A percentile compares a stretch with the other conserved stretches of the same genome.
These are phyloP conservation scores for Temnothorax ravouxi DNA, from an alignment of 2,888 invertebrate genomes.

Conservation along the genomic window DNA sequence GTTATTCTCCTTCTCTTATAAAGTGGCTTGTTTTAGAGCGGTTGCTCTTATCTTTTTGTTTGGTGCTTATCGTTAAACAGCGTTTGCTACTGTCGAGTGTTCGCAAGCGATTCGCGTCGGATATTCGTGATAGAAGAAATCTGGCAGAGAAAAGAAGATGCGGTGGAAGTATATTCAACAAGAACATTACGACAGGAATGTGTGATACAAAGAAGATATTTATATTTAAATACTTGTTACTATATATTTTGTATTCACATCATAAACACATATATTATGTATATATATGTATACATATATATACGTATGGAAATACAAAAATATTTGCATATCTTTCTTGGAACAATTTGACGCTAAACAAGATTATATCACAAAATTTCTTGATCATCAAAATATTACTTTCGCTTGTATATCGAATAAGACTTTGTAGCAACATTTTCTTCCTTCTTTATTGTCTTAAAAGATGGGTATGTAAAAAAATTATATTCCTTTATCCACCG, in stretches of 20 bases:
- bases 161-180: conserved; percentile 44
- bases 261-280: no score
- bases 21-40: conserved; percentile 57
- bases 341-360: not conserved
- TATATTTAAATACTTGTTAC: no score
- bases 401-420: not conserved
- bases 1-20: conserved; percentile 53
- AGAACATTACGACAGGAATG: not conserved
- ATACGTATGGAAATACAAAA: no score
- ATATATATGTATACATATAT: no score
- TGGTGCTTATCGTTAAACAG: conserved; percentile 30
- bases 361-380: not conserved
- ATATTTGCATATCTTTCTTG: not conserved
- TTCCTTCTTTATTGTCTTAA: not conserved
- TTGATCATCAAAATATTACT: not conserved
- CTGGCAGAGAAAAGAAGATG: not conserved
- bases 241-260: no score
- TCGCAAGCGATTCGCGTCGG: conserved; percentile 26
- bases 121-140: not conserved
- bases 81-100: conserved; percentile 33
- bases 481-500: not conserved
- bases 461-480: not conserved
- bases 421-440: not conserved
- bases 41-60: conserved; percentile 63
- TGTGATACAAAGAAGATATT: not conserved